Percentiles rank a stretch among this genome's conserved stretches.
Evolutionary conservation across 2,888 invertebrate species (phyloP).

Genomic region (Ceramica pisi): DNA sequence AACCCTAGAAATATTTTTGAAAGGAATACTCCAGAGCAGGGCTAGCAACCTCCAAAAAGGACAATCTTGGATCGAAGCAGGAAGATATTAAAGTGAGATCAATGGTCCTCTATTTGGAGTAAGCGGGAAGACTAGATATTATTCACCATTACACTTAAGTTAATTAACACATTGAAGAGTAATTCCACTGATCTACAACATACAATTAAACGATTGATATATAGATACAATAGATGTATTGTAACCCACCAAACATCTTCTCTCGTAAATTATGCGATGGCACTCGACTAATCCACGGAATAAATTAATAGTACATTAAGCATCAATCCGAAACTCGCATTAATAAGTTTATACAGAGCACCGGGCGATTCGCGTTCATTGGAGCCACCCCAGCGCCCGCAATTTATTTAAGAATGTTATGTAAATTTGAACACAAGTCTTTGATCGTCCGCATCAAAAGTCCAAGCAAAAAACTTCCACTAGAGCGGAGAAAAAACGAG

Average conservation of each 20-base stretch:
- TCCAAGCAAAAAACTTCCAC: constrained; percentile 89
- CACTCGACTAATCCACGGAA: constrained; percentile 82
- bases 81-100: no score
- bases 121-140: neutral
- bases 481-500: constrained; percentile 87
- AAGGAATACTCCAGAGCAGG: neutral
- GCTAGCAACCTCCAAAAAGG: neutral
- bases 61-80: neutral
- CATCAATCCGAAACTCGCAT: constrained; percentile 83
- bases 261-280: constrained; percentile 76
- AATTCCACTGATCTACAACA: constrained; percentile 5
- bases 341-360: constrained; percentile 86
- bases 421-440: constrained; percentile 91
- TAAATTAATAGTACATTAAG: constrained; percentile 88
- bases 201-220: constrained; percentile 19
- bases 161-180: neutral
- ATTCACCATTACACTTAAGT: neutral
- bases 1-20: neutral
- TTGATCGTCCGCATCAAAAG: constrained; percentile 91
- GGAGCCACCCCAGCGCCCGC: constrained; percentile 80
- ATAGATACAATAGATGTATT: constrained; percentile 17
- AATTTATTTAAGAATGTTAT: constrained; percentile 91
- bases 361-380: constrained; percentile 75
- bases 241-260: constrained; percentile 52
- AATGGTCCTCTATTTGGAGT: neutral